phyloP scores from a whole-genome alignment of 1,140 invertebrate species.

The Galleria mellonella region DNA sequence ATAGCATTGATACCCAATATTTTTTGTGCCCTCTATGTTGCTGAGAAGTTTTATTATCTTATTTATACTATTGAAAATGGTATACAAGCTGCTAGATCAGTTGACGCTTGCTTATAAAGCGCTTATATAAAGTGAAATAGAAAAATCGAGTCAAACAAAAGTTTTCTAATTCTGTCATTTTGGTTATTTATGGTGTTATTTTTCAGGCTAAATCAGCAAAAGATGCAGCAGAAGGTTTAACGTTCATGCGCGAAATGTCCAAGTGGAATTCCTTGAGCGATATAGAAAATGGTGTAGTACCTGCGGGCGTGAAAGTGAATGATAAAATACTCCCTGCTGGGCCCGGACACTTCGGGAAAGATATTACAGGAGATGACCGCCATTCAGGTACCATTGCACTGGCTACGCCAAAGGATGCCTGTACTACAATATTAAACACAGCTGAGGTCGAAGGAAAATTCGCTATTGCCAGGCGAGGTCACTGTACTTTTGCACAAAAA shows the following conservation, averaged over 20 bases:
- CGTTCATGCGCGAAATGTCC: slow-evolving; percentile 98
- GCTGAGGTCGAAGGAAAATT: slow-evolving; percentile 83
- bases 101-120: too few relatives aligned
- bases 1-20: too few relatives aligned
- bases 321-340: slow-evolving; percentile 82
- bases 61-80: too few relatives aligned
- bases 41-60: too few relatives aligned
- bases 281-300: slow-evolving; percentile 48
- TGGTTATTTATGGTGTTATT: slow-evolving; percentile 9
- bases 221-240: slow-evolving; percentile 92
- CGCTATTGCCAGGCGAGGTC: slow-evolving; percentile 88
- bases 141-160: background rate
- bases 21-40: too few relatives aligned
- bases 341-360: slow-evolving; percentile 93
- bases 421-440: slow-evolving; percentile 79
- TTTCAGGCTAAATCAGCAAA: slow-evolving; percentile 86
- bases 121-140: too few relatives aligned
- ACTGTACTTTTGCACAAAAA: slow-evolving; percentile 98
- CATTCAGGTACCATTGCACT: slow-evolving; percentile 78
- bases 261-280: slow-evolving; percentile 84
- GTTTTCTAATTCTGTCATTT: background rate
- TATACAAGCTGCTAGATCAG: too few relatives aligned
- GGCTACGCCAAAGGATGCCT: slow-evolving; percentile 77
- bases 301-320: slow-evolving; percentile 38
- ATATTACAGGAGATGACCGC: slow-evolving; percentile 77